Percentiles rank a stretch among this genome's conserved stretches.
These are phyloP conservation scores for Chouioia cunea DNA, from an alignment of 2,888 invertebrate genomes.

Conservation along the genomic window DNA sequence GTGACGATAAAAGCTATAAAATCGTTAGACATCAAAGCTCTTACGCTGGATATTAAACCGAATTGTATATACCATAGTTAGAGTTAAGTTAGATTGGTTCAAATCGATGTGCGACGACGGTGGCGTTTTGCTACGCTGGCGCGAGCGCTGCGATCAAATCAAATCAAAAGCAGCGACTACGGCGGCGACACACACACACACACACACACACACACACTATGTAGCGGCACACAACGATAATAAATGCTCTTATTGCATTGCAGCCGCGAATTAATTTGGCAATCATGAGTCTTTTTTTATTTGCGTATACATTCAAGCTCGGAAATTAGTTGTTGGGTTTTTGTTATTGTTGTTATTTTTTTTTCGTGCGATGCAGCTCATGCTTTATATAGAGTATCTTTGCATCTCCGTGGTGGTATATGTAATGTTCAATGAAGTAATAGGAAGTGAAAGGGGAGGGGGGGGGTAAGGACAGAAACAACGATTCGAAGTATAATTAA, in stretches of 20 bases:
- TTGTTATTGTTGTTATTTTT: too few relatives aligned
- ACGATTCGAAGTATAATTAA: neutral
- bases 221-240: constrained; percentile 26
- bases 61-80: too few relatives aligned
- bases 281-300: constrained; percentile 17
- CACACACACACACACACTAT: neutral
- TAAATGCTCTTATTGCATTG: constrained; percentile 17
- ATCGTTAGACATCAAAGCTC: too few relatives aligned
- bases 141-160: neutral
- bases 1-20: neutral
- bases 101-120: too few relatives aligned
- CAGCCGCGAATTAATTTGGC: constrained; percentile 26
- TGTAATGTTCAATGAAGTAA: constrained; percentile 9
- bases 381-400: constrained; percentile 47
- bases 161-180: constrained; percentile 23
- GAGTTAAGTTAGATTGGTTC: too few relatives aligned
- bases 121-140: too few relatives aligned
- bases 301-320: constrained; percentile 36
- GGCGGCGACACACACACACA: constrained; percentile 6
- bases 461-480: too few relatives aligned
- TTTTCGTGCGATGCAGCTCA: constrained; percentile 36
- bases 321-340: constrained; percentile 40
- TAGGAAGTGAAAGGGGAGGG: too few relatives aligned
- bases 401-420: constrained; percentile 48
- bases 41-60: too few relatives aligned